Conservation (phyloP, 2,888 invertebrate genomes). For the Branchellion lobata region DNA sequence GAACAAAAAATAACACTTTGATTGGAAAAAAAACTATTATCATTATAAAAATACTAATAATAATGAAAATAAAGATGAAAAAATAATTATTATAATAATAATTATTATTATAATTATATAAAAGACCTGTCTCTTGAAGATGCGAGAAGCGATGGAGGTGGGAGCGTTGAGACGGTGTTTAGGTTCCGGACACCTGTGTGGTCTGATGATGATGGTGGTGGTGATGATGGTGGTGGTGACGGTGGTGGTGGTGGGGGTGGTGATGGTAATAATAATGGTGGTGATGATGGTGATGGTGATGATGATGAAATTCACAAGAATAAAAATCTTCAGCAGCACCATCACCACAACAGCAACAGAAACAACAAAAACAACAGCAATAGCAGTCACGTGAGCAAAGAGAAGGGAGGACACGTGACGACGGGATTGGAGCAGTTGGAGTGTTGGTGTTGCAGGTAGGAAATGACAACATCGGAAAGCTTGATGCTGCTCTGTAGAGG, state of each 20-base stretch:
- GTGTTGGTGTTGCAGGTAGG: constrained; percentile 94
- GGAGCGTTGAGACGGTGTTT: constrained; percentile 71
- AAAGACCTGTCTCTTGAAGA: constrained; percentile 65
- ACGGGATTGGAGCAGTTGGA: constrained; percentile 96
- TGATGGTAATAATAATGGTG: no score
- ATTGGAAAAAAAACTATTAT: background rate
- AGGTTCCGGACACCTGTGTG: constrained; percentile 92
- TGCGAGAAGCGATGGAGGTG: constrained; percentile 73
- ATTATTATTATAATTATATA: constrained; percentile 6
- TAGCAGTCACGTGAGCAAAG: constrained; percentile 65
- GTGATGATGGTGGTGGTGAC: no score
- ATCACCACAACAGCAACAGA: background rate
- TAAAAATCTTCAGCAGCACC: background rate
- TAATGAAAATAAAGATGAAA: no score
- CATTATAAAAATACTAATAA: no score
- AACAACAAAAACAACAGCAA: background rate
- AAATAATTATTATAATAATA: no score
- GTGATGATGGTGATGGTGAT: background rate
- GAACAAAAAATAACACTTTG: constrained; percentile 45
- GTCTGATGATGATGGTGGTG: constrained; percentile 66
- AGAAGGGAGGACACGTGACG: constrained; percentile 91
- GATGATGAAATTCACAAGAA: background rate
- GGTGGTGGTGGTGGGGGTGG: no score
- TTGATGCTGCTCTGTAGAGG: background rate
- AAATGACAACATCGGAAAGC: constrained; percentile 72